Evolutionary conservation across 2,888 invertebrate genomes (phyloP).

Genomic region (Andrena dorsata): DNA sequence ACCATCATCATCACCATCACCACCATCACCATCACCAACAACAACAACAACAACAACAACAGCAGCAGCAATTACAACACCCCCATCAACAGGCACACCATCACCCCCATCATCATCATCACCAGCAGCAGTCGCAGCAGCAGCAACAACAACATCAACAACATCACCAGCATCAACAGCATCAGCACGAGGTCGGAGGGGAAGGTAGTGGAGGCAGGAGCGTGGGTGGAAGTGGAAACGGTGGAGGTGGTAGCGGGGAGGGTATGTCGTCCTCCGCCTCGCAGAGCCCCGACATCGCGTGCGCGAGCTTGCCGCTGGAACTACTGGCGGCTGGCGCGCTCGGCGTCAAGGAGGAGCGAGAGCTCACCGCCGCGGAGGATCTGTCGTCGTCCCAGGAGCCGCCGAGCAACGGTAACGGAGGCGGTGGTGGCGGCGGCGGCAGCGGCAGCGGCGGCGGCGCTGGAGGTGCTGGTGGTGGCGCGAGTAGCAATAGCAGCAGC

Average conservation of each 20-base stretch:
- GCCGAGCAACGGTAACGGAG: slow-evolving; percentile 83
- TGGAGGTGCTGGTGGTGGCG: slow-evolving; percentile 81
- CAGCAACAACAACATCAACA: slow-evolving; percentile 68
- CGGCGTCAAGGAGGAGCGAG: slow-evolving; percentile 85
- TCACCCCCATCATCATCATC: slow-evolving; percentile 81
- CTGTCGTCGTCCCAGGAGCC: slow-evolving; percentile 82
- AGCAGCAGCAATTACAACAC: slow-evolving; percentile 68
- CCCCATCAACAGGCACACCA: slow-evolving; percentile 77
- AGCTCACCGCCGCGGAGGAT: slow-evolving; percentile 83
- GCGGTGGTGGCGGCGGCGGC: slow-evolving; percentile 86
- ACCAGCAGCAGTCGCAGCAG: slow-evolving; percentile 71
- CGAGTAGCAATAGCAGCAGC: slow-evolving; percentile 85
- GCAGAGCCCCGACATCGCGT: slow-evolving; percentile 84
- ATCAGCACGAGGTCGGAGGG: slow-evolving; percentile 68
- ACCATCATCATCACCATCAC: slow-evolving; percentile 77
- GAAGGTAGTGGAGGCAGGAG: slow-evolving; percentile 73
- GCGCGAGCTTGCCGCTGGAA: slow-evolving; percentile 84
- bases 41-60: slow-evolving; percentile 78
- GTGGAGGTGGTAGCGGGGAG: slow-evolving; percentile 80
- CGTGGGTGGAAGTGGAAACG: slow-evolving; percentile 57
- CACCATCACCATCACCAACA: slow-evolving; percentile 80
- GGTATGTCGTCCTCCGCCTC: slow-evolving; percentile 85
- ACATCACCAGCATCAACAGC: slow-evolving; percentile 72
- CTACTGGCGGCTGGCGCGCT: slow-evolving; percentile 84
- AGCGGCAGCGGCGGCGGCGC: slow-evolving; percentile 85